phyloP scores from a whole-genome alignment of 2,888 invertebrate genomes.

The Chalcosyrphus nemorum region DNA sequence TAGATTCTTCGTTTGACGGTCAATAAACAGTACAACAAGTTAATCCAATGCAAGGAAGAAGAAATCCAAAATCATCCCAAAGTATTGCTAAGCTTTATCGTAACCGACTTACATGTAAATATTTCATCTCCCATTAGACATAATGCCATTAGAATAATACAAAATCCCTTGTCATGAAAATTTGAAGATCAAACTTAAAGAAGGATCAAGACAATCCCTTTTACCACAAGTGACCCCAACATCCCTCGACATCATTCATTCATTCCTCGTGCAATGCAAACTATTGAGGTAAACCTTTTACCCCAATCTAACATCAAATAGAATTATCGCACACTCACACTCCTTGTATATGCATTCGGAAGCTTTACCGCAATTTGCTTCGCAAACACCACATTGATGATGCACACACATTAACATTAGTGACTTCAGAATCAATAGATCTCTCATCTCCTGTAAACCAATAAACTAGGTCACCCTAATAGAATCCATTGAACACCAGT shows the following conservation, averaged over 20 bases:
- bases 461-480: slow-evolving; percentile 51
- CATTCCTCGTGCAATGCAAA: slow-evolving; percentile 23
- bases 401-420: slow-evolving; percentile 31
- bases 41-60: too few species aligned
- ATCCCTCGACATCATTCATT: slow-evolving; percentile 35
- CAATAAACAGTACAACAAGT: too few species aligned
- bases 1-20: too few species aligned
- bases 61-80: too few species aligned
- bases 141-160: too few species aligned
- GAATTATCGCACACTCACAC: slow-evolving; percentile 45
- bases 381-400: slow-evolving; percentile 43
- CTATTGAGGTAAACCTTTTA: slow-evolving; percentile 42
- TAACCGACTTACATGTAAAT: too few species aligned
- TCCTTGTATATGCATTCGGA: slow-evolving; percentile 11
- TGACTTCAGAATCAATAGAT: slow-evolving; percentile 41
- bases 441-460: slow-evolving; percentile 53
- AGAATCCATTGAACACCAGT: slow-evolving; percentile 44
- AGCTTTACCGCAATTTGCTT: slow-evolving; percentile 50
- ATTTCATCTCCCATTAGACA: too few species aligned
- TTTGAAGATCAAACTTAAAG: too few species aligned
- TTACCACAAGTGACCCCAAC: slow-evolving; percentile 1
- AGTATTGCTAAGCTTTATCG: too few species aligned
- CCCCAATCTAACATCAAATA: slow-evolving; percentile 30
- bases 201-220: background rate
- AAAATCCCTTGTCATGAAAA: too few species aligned